Conservation (phyloP, 2,797 vertebrate species). For the Enoplosus armatus region DNA sequence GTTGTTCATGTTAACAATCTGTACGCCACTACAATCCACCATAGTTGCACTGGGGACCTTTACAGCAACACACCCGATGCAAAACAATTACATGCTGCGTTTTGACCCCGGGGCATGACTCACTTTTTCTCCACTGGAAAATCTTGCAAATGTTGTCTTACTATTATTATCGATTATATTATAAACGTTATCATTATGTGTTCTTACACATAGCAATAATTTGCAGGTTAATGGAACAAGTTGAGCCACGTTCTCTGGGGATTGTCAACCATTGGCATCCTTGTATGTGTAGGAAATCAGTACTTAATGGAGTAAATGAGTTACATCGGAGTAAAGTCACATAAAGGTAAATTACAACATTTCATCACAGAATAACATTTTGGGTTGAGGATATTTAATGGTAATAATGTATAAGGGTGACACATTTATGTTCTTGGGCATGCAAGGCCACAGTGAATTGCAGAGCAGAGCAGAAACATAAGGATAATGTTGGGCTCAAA, state of each 20-base stretch:
- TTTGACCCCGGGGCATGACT: slow-evolving; percentile 22
- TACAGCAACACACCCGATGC: not conserved
- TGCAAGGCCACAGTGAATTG: not conserved
- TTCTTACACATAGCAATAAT: slow-evolving; percentile 9
- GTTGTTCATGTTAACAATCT: slow-evolving; percentile 17
- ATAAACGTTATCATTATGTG: slow-evolving; percentile 16
- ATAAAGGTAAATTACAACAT: slow-evolving; percentile 21
- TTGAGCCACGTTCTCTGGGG: slow-evolving; percentile 12
- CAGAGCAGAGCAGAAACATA: not conserved
- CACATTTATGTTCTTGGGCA: slow-evolving; percentile 12
- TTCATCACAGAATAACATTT: slow-evolving; percentile 21
- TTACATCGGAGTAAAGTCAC: not conserved
- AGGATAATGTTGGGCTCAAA: slow-evolving; percentile 2
- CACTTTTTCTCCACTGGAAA: slow-evolving; percentile 24
- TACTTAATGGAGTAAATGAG: slow-evolving; percentile 30
- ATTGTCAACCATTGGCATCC: not conserved
- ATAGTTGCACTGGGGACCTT: not conserved
- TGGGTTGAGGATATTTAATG: slow-evolving; percentile 8
- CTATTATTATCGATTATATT: slow-evolving; percentile 3
- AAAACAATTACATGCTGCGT: not conserved
- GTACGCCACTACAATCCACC: not conserved
- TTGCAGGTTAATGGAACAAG: slow-evolving; percentile 14
- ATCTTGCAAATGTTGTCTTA: slow-evolving; percentile 4
- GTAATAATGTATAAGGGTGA: not conserved
- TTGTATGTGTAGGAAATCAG: slow-evolving; percentile 29